Base-by-base conservation (phyloP, 2,888 invertebrate genomes). In the Nomada goodeniana region DNA sequence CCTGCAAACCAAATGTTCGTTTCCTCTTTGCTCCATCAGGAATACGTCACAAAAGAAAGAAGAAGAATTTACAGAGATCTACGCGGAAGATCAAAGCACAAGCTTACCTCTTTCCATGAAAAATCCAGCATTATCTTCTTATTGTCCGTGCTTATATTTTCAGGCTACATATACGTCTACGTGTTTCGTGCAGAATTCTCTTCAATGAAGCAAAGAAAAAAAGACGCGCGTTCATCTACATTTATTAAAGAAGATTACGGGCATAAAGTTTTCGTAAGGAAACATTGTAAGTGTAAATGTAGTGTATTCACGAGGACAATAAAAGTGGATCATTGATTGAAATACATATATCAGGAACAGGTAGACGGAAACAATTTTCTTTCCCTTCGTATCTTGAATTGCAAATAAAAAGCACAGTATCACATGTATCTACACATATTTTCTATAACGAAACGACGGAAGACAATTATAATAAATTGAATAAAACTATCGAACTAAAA, bases 121-220 rank as follows among this genome's bases (percentile, higher is more conserved):
- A 44, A 26, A 72, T 53, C 15, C 72, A 42, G 26, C 13, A 72
- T 63, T 63, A 26, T 63, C 26, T 53, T 55, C 20, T 20, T 47
- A 60, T 42, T 53, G 20, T 26, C 18, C 15, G n/a, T 47, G 26
- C 18, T 23, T 42, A 18, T 26, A 63, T 55, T 53, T 20, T 26
- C 13, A 26, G 2, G 1, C 5, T 29, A n/a, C 23, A 23, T 23
- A 7, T 18, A 55, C 5, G 18, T 29, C 13, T 15, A 13, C 23
- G 15, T 1, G 0, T 47, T 44, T 26, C n/a, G 26, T 26, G 11
- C 44, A 10, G 5, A 10, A 10, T 52, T 18, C 13, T 7, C 11
- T 29, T 15, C 4, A 36, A 15, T 1, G 47, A 23, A 36, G 36
- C 36, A 36, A 36, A 36, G 36, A 9, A 9, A 42, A 11, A 9